Base-by-base conservation (phyloP, 2,888 invertebrate species). In the Monopis laevigella region DNA sequence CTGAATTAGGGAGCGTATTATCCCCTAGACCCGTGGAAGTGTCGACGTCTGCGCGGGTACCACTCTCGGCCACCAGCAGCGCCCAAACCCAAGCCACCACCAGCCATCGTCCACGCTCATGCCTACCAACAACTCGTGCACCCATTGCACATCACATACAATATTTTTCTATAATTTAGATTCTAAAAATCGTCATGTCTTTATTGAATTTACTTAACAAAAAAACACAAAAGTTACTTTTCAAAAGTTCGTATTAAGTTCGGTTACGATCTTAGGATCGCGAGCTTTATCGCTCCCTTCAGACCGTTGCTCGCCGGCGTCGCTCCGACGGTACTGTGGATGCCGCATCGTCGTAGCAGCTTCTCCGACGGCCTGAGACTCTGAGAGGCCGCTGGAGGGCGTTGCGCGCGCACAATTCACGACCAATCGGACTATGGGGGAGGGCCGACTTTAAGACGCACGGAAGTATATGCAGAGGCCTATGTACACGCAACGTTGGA, bases 401-500 rank as follows among this genome's bases (percentile, higher is more conserved):
- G 34, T 21, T 78, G 80, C 80, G 80, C 77, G 74, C 80, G 80
- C 80, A 77, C 49, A 47, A 49, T 46, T 58, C 49, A 50, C 59
- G 49, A 62, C 80, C 80, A 78, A 78, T 78, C 56, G 62, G 65
- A 39, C 63, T 49, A 45, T 53, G 65, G 72, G 78, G 80, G 80
- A 62, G 75, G 78, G 65, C 52, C 71, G 55, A 69, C 68, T 70
- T 65, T 75, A 80, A 80, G 80, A 80, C 75, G 77, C 65, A 68
- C 72, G 75, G 72, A 78, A 80, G 80, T 78, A 78, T 78, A 77
- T 80, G 80, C 75, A 73, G 67, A 78, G 75, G 80, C 80, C 80
- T 80, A 80, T 80, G 78, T 80, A 80, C 80, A 71, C 72, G 71
- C 71, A 56, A 58, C 54, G 74, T 73, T 77, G 77, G 78, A 80